Base-by-base conservation (phyloP, 2,797 vertebrate species). In the Acipenser oxyrinchus region DNA sequence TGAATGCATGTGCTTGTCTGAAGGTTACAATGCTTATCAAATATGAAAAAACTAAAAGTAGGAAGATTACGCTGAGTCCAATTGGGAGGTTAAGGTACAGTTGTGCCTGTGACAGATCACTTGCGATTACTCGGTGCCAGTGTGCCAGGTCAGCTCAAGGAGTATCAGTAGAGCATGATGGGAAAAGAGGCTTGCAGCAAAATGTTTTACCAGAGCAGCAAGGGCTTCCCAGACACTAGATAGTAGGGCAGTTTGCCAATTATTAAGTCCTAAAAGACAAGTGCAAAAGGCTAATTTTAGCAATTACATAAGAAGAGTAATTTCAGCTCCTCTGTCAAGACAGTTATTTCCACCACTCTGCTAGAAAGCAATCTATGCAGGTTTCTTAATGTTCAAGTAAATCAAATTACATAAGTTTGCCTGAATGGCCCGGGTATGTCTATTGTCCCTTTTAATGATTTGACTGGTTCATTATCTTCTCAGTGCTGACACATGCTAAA, bases 201-300 rank as follows among this genome's bases (percentile, higher is more conserved):
- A 67, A 69, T 61, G 67, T 67, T 72, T 57, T 58, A 61, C 53
- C 62, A 64, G 55, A 67, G 23, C 23, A 51, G 53, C 66, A 62
- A 68, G 62, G 61, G 10, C 6, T 23, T 61, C 48, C 49, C 66
- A 71, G 64, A 15, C 61, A 66, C n/a, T 55, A 66, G 68, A 60
- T 61, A 60, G 51, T 48, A 51, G 70, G 7, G 60, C 62, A 23
- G 57, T 60, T 18, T 69, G 62, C 55, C 65, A 69, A 37, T 50
- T 66, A 5, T 12, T 9, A 11, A 49, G 48, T 48, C 8, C 10
- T 62, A 10, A 63, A 51, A 65, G 51, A 52, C 7, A 23, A 62
- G 59, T 37, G 52, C 49, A 62, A 68, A 71, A 62, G 48, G 55
- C 49, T 49, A 51, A 49, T 63, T 71, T 60, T 62, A 55, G 13